These are phyloP conservation scores for Planiliza haematocheilus DNA, from an alignment of 2,113 vertebrate species.

Conservation along the genomic window DNA sequence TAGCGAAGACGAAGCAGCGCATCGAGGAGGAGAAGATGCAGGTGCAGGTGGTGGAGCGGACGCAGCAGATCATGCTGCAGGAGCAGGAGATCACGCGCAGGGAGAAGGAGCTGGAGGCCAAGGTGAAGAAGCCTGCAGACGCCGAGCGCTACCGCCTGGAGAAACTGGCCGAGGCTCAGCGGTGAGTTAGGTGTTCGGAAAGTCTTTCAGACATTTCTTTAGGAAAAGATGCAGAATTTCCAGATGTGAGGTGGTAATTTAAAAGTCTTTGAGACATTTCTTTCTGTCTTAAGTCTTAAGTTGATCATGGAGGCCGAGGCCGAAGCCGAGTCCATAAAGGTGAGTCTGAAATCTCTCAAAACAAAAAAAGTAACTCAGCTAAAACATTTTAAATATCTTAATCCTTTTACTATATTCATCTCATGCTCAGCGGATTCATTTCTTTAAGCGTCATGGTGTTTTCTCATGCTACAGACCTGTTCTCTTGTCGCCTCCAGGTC, in stretches of 20 bases:
- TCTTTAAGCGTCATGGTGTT: neutral
- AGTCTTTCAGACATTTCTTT: neutral
- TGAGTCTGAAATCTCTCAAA: constrained; percentile 75
- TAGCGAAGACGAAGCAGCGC: constrained; percentile 92
- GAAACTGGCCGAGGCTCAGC: constrained; percentile 88
- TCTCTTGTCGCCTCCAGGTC: constrained; percentile 52
- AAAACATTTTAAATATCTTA: no score
- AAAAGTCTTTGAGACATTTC: neutral
- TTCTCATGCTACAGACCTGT: neutral
- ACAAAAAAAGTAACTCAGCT: neutral
- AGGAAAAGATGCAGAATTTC: no score
- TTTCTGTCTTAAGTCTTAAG: constrained; percentile 79
- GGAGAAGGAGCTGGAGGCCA: constrained; percentile 92
- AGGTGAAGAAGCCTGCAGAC: constrained; percentile 89
- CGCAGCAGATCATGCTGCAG: constrained; percentile 91
- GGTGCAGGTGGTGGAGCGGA: constrained; percentile 90
- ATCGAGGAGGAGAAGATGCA: constrained; percentile 93
- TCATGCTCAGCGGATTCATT: no score
- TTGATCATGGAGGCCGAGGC: constrained; percentile 93
- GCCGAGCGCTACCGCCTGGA: constrained; percentile 89
- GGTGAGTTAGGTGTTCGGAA: constrained; percentile 69
- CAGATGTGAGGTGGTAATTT: no score
- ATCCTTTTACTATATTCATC: no score
- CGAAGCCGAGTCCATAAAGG: constrained; percentile 88
- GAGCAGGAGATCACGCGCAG: constrained; percentile 90